Base-by-base conservation (phyloP, 2,888 invertebrate genomes). In the Torymus auratus region DNA sequence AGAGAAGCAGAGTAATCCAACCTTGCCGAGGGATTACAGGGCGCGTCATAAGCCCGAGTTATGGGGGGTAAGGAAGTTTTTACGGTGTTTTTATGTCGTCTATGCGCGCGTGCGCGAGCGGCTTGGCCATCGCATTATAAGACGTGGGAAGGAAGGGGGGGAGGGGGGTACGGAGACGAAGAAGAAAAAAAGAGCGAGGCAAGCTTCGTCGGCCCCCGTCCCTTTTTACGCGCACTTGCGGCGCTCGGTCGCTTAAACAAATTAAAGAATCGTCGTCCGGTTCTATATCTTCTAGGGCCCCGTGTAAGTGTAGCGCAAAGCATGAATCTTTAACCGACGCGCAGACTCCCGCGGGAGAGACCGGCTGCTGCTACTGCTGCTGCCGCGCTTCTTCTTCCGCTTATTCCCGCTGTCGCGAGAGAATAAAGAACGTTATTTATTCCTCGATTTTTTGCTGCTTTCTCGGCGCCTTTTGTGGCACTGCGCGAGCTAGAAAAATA, bases 31-130 rank as follows among this genome's bases (percentile, higher is more conserved):
- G 83, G 80, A 81, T 83, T 81, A 81, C 81, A 71, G 78, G 55
- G 70, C 81, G 78, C 75, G 82, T 82, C 84, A 85, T 87, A 85
- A 87, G 85, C 85, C 83, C 84, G 86, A 87, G 86, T 89, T 88
- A 88, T 86, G 88, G 85, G 85, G 83, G 86, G 83, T 80, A 85
- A 84, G 85, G 87, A 88, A 87, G 83, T 89, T 90, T 89, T 90
- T 89, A 90, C 87, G 88, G 88, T 86, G 83, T 86, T 89, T 90
- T 90, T 90, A 90, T 87, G 87, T 87, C 85, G 86, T 84, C 84
- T 85, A 85, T 85, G 86, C 84, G 62, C 52, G 53, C 64, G 64
- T 12, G 50, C 64, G 41, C 83, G 82, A 41, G 41, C 84, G 85
- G 84, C 85, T 82, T 78, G 84, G 79, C 85, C 85, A 72, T 75